Base-by-base conservation (phyloP, 2,797 vertebrate species). In the Saxicola maurus region DNA sequence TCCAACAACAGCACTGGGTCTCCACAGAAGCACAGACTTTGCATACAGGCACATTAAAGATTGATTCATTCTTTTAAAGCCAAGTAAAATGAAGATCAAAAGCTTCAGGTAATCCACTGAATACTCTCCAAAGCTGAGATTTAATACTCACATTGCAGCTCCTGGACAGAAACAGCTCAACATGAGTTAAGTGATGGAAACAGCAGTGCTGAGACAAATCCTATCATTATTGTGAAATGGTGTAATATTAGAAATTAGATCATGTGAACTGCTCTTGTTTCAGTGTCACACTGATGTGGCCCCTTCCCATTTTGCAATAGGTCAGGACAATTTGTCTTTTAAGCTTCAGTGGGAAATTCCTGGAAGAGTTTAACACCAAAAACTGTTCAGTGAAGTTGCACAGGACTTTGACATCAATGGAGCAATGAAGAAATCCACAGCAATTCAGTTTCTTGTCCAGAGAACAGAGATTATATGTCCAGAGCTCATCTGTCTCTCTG, bases 261-360 rank as follows among this genome's bases (percentile, higher is more conserved):
- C 72, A 77, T 51, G 61, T 48, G 46, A 86, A 81, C 37, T 60
- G 60, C 57, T 52, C 20, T 57, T 86, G 35, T 49, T 74, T 69
- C 65, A 74, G 56, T 10, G 42, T 78, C 88, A 78, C 33, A 7
- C 59, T 89, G 43, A 77, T 35, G 45, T 18, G 42, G 15, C 61
- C 33, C 62, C 43, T 80, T 57, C 57, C 52, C 38, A 57, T 90
- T 91, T 86, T 89, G 90, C 82, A 93, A 72, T 45, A 90, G 90
- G 84, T 92, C 88, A 91, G 59, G 56, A 88, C 75, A 62, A 89
- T 89, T 87, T 68, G 78, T 75, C 53, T 92, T 78, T 35, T 30
- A 30, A 60, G 27, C 52, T 78, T 65, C 73, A 68, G 37, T 27
- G 67, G 33, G 73, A 89, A 72, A 49, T 48, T 87, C 79, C 52